phyloP scores from a whole-genome alignment of 2,113 vertebrate genomes.

The Ptilorrhoa leucosticta region DNA sequence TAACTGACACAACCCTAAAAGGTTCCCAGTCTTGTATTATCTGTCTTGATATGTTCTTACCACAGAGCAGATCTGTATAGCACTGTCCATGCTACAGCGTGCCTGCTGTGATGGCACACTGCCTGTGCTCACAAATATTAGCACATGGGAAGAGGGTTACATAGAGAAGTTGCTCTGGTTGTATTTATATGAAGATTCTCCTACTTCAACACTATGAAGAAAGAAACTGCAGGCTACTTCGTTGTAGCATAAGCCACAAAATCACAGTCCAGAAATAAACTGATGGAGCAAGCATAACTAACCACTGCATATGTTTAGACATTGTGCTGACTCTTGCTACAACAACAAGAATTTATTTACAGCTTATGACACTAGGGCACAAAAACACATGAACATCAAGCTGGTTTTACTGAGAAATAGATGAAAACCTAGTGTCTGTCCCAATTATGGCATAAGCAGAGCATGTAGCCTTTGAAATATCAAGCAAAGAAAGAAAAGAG shows the following conservation, averaged over 20 bases:
- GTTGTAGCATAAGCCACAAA: not conserved
- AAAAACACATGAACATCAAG: not conserved
- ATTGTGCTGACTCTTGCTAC: not conserved
- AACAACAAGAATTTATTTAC: not conserved
- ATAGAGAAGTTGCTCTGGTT: not conserved
- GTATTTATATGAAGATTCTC: not conserved
- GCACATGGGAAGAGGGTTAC: not conserved
- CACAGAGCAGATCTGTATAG: not conserved
- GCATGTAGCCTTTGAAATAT: not conserved
- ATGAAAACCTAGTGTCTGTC: not conserved
- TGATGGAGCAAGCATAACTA: not conserved
- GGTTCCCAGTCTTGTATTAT: not conserved
- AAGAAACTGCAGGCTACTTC: not conserved
- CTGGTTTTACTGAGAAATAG: not conserved
- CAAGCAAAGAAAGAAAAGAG: not conserved
- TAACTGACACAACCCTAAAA: not conserved
- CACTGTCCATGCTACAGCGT: not conserved
- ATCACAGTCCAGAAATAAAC: not conserved
- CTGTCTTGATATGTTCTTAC: not conserved
- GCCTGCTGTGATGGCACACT: not conserved
- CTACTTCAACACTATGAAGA: not conserved
- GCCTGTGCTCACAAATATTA: not conserved
- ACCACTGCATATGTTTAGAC: not conserved
- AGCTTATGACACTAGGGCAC: not conserved
- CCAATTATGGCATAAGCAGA: not conserved